Evolutionary conservation across 2,888 invertebrate genomes (phyloP).

Genomic region (Thymelicus acteon): DNA sequence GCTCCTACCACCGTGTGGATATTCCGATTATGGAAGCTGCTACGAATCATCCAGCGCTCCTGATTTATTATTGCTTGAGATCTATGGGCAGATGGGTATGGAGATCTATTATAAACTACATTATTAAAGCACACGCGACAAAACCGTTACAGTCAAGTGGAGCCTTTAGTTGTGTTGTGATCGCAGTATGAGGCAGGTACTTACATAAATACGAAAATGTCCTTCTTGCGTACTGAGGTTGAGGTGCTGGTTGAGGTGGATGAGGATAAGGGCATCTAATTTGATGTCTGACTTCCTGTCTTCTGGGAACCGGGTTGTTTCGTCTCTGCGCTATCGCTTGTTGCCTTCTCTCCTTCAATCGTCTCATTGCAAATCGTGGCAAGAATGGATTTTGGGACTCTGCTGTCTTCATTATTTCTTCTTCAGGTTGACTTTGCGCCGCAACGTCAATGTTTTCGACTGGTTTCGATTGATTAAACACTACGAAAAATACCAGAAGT

Average conservation of each 20-base stretch:
- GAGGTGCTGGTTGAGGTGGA: neutral
- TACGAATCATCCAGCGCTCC: too few species aligned
- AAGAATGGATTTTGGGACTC: constrained; percentile 72
- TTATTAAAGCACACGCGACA: too few species aligned
- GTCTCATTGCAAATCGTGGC: constrained; percentile 75
- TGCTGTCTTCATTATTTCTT: constrained; percentile 73
- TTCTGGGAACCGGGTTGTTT: constrained; percentile 52
- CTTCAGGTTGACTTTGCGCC: constrained; percentile 39
- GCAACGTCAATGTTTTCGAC: constrained; percentile 47
- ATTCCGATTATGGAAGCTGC: too few species aligned
- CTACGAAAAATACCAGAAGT: constrained; percentile 49
- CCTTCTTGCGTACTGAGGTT: constrained; percentile 5
- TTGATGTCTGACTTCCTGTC: constrained; percentile 45
- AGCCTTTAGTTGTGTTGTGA: neutral
- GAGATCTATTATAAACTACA: too few species aligned
- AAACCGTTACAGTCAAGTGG: neutral
- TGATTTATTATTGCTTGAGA: too few species aligned
- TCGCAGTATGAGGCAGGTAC: constrained; percentile 38
- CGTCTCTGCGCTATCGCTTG: constrained; percentile 62
- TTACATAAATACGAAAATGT: constrained; percentile 48
- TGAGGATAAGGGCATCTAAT: constrained; percentile 46
- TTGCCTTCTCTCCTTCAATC: constrained; percentile 66
- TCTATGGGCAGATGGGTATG: too few species aligned
- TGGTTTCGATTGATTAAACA: constrained; percentile 54
- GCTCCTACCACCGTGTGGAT: too few species aligned